Conservation (phyloP, 2,797 vertebrate genomes). For the Enteromius thamalakanensis region DNA sequence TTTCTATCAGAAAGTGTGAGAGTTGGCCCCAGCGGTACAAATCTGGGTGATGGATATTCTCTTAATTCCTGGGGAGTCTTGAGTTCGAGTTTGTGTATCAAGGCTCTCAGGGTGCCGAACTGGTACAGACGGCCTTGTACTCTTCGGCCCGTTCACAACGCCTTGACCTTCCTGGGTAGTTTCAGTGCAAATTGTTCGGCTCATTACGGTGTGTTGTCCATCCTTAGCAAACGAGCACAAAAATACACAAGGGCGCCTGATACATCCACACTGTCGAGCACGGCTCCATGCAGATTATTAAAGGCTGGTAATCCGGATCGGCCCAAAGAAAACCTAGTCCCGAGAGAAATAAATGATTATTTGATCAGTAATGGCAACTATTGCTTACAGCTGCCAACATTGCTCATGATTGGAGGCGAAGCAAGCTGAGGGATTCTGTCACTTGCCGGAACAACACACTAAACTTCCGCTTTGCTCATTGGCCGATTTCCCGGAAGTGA, state of each 20-base stretch:
- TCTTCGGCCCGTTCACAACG: constrained; percentile 51
- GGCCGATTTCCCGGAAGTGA: constrained; percentile 66
- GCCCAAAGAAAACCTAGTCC: background rate
- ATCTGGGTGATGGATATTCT: background rate
- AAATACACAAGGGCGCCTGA: constrained; percentile 35
- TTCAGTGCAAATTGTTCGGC: constrained; percentile 60
- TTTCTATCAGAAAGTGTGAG: constrained; percentile 5
- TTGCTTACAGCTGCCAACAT: constrained; percentile 6
- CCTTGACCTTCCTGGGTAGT: constrained; percentile 61
- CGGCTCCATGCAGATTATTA: background rate
- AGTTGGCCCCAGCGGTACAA: constrained; percentile 2
- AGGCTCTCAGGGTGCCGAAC: constrained; percentile 42
- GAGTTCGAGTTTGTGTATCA: constrained; percentile 8
- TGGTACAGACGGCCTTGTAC: constrained; percentile 39
- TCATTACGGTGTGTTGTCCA: constrained; percentile 66
- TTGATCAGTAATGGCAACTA: background rate
- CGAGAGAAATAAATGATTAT: background rate
- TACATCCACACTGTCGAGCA: constrained; percentile 15
- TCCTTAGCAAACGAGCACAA: constrained; percentile 13
- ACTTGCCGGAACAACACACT: constrained; percentile 71
- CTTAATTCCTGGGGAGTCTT: background rate
- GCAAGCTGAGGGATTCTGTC: constrained; percentile 64
- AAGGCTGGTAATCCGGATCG: background rate
- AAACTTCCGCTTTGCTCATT: constrained; percentile 70
- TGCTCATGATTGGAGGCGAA: constrained; percentile 8